Evolutionary conservation across 2,113 vertebrate species (phyloP).

Genomic region (Tenrec ecaudatus): DNA sequence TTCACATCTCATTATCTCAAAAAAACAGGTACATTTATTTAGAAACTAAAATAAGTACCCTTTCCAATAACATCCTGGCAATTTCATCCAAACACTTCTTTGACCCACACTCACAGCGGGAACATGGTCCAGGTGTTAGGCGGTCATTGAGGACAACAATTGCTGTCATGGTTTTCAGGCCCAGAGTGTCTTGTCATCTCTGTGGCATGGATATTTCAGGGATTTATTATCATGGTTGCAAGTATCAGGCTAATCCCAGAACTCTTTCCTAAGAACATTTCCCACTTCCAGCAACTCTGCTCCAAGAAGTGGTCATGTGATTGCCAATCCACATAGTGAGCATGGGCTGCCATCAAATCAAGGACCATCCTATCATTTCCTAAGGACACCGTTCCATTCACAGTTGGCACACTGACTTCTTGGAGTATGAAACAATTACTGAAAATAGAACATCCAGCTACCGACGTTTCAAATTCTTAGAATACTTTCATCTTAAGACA

Average conservation of each 20-base stretch:
- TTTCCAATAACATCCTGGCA: conserved; percentile 66
- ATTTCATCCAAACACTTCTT: conserved; percentile 38
- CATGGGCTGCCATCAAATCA: not conserved
- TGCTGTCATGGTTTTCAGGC: not conserved
- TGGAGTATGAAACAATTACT: not conserved
- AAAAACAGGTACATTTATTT: conserved; percentile 74
- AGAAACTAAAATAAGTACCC: conserved; percentile 64
- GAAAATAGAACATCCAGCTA: conserved; percentile 20
- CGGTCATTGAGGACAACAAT: conserved; percentile 30
- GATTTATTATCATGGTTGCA: conserved; percentile 56
- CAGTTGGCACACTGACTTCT: not conserved
- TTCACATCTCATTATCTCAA: conserved; percentile 73
- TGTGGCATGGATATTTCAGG: not conserved
- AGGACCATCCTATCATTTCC: not conserved
- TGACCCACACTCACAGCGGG: conserved; percentile 45
- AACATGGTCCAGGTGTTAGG: conserved; percentile 44
- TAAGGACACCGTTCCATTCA: not conserved
- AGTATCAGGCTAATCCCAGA: not conserved
- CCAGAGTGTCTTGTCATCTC: not conserved
- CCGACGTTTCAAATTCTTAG: conserved; percentile 9
- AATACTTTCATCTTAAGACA: conserved; percentile 10
- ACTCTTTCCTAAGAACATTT: conserved; percentile 11
- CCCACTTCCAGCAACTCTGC: not conserved
- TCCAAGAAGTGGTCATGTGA: not conserved
- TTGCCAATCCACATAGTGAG: not conserved